Conservation (phyloP, 1,140 invertebrate species). For the Panagrolaimus sp. region DNA sequence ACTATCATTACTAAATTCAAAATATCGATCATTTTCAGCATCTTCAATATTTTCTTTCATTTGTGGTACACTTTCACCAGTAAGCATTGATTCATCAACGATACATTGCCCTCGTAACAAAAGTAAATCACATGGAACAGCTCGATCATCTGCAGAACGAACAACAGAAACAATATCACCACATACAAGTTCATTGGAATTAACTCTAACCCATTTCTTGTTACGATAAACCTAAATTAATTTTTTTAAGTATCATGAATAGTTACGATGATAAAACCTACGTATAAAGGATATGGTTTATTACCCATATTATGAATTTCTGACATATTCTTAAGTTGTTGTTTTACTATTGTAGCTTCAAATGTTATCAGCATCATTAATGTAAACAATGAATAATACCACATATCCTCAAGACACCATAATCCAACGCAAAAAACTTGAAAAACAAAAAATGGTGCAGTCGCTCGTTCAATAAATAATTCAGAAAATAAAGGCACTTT, state of each 20-base stretch:
- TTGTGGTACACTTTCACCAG: slow-evolving; percentile 91
- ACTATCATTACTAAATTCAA: slow-evolving; percentile 80
- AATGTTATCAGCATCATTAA: slow-evolving; percentile 93
- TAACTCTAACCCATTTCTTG: slow-evolving; percentile 79
- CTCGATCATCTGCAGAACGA: slow-evolving; percentile 76
- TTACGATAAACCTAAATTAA: slow-evolving; percentile 75
- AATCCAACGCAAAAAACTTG: slow-evolving; percentile 88
- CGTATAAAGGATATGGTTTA: slow-evolving; percentile 81
- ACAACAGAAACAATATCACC: slow-evolving; percentile 92
- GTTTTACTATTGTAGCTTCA: slow-evolving; percentile 94
- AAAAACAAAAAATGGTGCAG: slow-evolving; percentile 94
- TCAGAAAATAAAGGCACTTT: slow-evolving; percentile 91
- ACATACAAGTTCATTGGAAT: slow-evolving; percentile 80
- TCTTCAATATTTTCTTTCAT: slow-evolving; percentile 95
- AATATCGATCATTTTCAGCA: slow-evolving; percentile 64
- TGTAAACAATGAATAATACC: slow-evolving; percentile 74
- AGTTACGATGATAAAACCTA: too few species aligned
- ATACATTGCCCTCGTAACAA: slow-evolving; percentile 87
- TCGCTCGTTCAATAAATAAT: slow-evolving; percentile 91
- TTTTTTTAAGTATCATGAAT: too few species aligned
- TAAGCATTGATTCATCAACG: slow-evolving; percentile 94
- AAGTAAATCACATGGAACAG: slow-evolving; percentile 93
- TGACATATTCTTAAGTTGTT: slow-evolving; percentile 95
- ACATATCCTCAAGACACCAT: slow-evolving; percentile 97
- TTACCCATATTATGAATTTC: slow-evolving; percentile 99